Evolutionary conservation across 2,797 vertebrate species (phyloP), one percentile per base, ranked within the genome.

Genomic region (Anguilla anguilla): DNA sequence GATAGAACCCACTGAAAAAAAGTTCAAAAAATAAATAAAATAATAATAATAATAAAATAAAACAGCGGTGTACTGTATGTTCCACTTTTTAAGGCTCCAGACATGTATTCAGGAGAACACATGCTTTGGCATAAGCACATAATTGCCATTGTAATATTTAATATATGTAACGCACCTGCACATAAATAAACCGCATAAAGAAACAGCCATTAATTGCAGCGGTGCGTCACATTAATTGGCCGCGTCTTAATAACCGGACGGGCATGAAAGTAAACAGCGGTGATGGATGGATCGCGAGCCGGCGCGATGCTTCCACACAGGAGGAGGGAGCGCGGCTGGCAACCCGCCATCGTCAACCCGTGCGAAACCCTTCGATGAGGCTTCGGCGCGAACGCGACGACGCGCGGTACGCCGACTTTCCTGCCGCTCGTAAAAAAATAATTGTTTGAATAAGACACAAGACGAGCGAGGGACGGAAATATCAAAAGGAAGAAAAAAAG

Each of bases 181-280:
- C 57, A 86, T 89, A 90, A 89, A 89, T 90, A 91, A 89, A 86
- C 86, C 85, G 86, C 74, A 87, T 88, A 85, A 91, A 91, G 89
- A 89, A 88, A 90, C 89, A 91, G 90, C 83, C 89, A 91, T 92
- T 91, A 90, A 92, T 92, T 92, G 92, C 86, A 69, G 39, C 89
- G 89, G 91, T 91, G 89, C 91, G 90, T 93, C 93, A 92, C 91
- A 89, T 93, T 94, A 93, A 94, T 93, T 92, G 91, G 88, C 87
- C 89, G 91, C 92, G 91, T 92, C 93, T 92, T 90, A 93, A 91
- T 94, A 92, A 94, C 92, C 91, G 92, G 90, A 88, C 46, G 84
- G 88, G 89, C 91, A 92, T 92, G 91, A 94, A 93, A 91, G 88
- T 87, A 81, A 88, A 88, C 86, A 83, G 87, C 81, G 89, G 90